These are phyloP conservation scores for Mormyrops attenuatus DNA, from an alignment of 2,797 vertebrate species.

Conservation along the genomic window DNA sequence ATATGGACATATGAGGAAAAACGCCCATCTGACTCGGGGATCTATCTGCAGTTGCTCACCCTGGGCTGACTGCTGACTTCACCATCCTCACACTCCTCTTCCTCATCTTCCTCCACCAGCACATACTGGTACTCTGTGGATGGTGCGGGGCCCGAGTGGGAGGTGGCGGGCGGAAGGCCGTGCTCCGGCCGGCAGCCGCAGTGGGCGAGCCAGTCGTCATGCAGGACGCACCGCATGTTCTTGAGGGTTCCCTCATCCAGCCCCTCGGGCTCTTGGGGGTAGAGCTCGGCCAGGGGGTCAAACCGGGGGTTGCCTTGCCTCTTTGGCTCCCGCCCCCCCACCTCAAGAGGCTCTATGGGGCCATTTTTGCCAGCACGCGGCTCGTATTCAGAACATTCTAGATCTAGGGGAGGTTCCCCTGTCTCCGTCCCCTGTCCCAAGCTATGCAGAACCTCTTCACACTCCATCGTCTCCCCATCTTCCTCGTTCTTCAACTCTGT, in stretches of 20 bases:
- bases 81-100: constrained; percentile 10
- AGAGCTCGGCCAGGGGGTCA: constrained; percentile 30
- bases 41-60: constrained; percentile 26
- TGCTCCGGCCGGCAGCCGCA: constrained; percentile 31
- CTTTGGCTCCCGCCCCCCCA: constrained; percentile 24
- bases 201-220: constrained; percentile 28
- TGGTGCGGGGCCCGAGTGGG: not conserved
- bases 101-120: constrained; percentile 57
- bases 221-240: constrained; percentile 30
- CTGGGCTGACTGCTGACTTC: not conserved
- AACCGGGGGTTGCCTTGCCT: constrained; percentile 37
- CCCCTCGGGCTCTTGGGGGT: constrained; percentile 22
- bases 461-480: constrained; percentile 7
- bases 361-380: not conserved
- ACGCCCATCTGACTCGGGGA: not conserved
- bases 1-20: not conserved
- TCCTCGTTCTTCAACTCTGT: constrained; percentile 43
- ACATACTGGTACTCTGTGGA: constrained; percentile 53
- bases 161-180: not conserved
- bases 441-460: not conserved
- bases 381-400: not conserved
- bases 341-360: not conserved
- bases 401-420: not conserved
- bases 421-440: not conserved
- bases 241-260: constrained; percentile 4